phyloP scores from a whole-genome alignment of 2,888 invertebrate genomes.

The Sialis lutaria region DNA sequence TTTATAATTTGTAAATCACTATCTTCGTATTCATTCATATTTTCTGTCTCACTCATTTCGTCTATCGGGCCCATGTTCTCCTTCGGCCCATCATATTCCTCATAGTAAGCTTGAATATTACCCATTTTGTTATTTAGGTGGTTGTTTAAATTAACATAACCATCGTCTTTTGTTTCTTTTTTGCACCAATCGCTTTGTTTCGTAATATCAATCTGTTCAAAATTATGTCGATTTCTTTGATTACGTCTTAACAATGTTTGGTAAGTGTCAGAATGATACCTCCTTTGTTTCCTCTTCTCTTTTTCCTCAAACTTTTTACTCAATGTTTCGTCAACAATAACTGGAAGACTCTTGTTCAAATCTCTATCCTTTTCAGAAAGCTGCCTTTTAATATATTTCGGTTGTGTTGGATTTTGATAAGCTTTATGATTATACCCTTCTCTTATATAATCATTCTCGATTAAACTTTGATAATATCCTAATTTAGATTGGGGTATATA shows the following conservation, averaged over 20 bases:
- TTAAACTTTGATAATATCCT: slow-evolving; percentile 18
- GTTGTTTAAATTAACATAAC: too few species aligned
- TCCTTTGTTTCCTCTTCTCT: neutral
- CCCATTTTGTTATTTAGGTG: too few species aligned
- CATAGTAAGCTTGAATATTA: too few species aligned
- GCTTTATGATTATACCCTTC: slow-evolving; percentile 11
- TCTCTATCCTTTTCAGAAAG: neutral
- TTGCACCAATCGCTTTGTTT: too few species aligned
- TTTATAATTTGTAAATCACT: too few species aligned
- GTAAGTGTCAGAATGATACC: slow-evolving; percentile 5
- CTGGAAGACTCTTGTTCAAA: neutral
- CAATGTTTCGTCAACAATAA: neutral
- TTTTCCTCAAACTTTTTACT: neutral
- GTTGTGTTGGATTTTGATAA: slow-evolving; percentile 21
- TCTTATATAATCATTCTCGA: neutral
- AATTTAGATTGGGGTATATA: slow-evolving; percentile 25
- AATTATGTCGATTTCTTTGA: neutral
- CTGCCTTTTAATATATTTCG: slow-evolving; percentile 1
- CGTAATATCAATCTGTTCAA: too few species aligned
- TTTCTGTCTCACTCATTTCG: too few species aligned
- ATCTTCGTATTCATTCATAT: too few species aligned
- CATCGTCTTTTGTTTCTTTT: too few species aligned
- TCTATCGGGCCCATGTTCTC: too few species aligned
- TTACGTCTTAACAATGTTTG: neutral
- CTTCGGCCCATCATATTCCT: too few species aligned